Evolutionary conservation across 2,888 invertebrate genomes (phyloP), one percentile per base, ranked within the genome.

Genomic region (Oscheius sp.): DNA sequence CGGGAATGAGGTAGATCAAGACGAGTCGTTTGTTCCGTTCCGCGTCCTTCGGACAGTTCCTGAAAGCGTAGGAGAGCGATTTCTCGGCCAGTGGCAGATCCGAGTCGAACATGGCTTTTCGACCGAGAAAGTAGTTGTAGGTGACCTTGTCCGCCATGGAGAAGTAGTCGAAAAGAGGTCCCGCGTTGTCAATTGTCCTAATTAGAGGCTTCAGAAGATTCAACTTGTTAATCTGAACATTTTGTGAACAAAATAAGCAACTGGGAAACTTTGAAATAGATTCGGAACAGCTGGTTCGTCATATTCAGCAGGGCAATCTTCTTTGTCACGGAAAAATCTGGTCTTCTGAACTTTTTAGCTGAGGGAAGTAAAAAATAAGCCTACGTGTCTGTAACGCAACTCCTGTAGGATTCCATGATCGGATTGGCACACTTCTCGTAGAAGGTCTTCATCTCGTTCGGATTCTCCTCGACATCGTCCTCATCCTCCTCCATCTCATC

Each of bases 51-150:
- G 87, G 88, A 87, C 98, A 97, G 87, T 94, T 93, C 89, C 94
- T 93, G 90, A 98, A 98, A 0, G 98, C 96, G 90, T 93, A 99
- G 0, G 94, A 93, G 33, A 99, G 90, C 88, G 94, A 94, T 89
- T 95, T 94, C 89, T 98, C 96, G 33, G 98, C 98, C 90, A 93
- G 92, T 90, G 94, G 93, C 89, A 96, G 96, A 89, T 98, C 95
- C 73, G 96, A 96, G 90, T 99, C 98, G 90, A 98, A 99, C 95
- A 99, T 97, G 2, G 96, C 95, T 90, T 98, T 97, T 47, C 97
- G 92, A 0, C 98, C 98, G 29, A 96, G 95, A 91, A 96, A 98
- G 90, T 97, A 92, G 89, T 94, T 94, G 90, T 96, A 99, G 0
- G 98, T 98, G 72, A 99, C 95, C 89, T 95, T 94, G 89, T 99